Percentiles rank a stretch among this genome's conserved stretches.
These are phyloP conservation scores for Doryteuthis pealeii DNA, from an alignment of 1,140 invertebrate species.

Conservation along the genomic window DNA sequence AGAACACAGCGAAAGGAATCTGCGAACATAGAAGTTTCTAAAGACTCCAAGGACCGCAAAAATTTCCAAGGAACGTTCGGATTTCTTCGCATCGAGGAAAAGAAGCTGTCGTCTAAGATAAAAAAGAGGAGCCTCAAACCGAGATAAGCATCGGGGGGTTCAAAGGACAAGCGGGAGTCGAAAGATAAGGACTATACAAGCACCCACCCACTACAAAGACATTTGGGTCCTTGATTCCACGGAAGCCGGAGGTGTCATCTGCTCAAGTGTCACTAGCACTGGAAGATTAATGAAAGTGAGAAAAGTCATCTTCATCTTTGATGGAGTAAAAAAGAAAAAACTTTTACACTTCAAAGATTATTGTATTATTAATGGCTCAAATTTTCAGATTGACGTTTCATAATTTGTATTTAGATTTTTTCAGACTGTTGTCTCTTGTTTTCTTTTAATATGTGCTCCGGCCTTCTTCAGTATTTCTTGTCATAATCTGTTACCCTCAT, in stretches of 20 bases:
- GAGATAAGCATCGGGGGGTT: background rate
- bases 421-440: too few relatives aligned
- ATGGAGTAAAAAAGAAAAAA: background rate
- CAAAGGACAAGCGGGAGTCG: background rate
- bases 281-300: background rate
- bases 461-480: too few relatives aligned
- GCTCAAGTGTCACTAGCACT: slow-evolving; percentile 11
- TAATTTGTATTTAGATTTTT: too few relatives aligned
- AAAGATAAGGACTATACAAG: background rate
- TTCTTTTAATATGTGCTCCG: too few relatives aligned
- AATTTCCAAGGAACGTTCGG: background rate
- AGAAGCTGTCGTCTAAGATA: background rate
- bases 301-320: background rate
- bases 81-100: background rate
- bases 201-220: background rate
- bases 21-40: background rate
- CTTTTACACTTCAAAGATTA: slow-evolving; percentile 4
- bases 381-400: too few relatives aligned
- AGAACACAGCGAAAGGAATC: background rate
- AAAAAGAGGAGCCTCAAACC: background rate
- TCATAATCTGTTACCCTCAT: too few relatives aligned
- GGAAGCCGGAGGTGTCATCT: background rate
- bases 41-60: background rate
- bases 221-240: background rate
- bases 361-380: too few relatives aligned